Conservation (phyloP, 2,888 invertebrate species). For the Alloplasta piceator region DNA sequence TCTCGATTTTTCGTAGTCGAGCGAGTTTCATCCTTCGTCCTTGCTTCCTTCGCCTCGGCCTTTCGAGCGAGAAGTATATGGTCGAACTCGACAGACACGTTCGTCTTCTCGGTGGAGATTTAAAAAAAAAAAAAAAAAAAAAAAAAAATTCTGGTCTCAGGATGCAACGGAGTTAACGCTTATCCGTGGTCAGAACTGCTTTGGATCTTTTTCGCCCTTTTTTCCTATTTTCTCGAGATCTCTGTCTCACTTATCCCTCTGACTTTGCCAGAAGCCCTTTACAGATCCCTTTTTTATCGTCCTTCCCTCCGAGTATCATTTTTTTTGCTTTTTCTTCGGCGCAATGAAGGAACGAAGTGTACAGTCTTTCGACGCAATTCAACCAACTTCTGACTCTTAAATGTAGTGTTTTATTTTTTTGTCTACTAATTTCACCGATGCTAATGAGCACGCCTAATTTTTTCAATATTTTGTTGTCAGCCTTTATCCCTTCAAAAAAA, state of each 20-base stretch:
- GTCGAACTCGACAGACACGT: slow-evolving; percentile 16
- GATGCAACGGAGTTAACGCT: slow-evolving; percentile 32
- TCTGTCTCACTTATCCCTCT: too few relatives aligned
- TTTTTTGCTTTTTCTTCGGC: background rate
- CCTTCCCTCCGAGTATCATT: slow-evolving; percentile 21
- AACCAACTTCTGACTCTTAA: too few relatives aligned
- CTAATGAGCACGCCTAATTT: too few relatives aligned
- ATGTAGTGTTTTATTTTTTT: too few relatives aligned
- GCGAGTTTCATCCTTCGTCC: slow-evolving; percentile 49
- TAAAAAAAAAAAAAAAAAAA: slow-evolving; percentile 24
- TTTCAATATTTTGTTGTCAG: too few relatives aligned
- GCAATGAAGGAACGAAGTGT: background rate
- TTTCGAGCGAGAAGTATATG: slow-evolving; percentile 12
- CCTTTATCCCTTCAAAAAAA: too few relatives aligned
- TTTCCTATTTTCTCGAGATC: too few relatives aligned
- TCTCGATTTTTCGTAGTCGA: slow-evolving; percentile 30
- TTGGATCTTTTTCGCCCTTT: too few relatives aligned
- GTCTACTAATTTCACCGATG: too few relatives aligned
- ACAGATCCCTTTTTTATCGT: slow-evolving; percentile 34
- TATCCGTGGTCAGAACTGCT: background rate
- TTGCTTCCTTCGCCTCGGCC: slow-evolving; percentile 41
- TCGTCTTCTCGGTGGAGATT: slow-evolving; percentile 35
- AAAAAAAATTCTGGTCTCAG: slow-evolving; percentile 45
- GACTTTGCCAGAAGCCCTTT: too few relatives aligned
- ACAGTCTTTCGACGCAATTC: background rate